Conservation (phyloP, 2,888 invertebrate species). For the Microctonus hyperodae region DNA sequence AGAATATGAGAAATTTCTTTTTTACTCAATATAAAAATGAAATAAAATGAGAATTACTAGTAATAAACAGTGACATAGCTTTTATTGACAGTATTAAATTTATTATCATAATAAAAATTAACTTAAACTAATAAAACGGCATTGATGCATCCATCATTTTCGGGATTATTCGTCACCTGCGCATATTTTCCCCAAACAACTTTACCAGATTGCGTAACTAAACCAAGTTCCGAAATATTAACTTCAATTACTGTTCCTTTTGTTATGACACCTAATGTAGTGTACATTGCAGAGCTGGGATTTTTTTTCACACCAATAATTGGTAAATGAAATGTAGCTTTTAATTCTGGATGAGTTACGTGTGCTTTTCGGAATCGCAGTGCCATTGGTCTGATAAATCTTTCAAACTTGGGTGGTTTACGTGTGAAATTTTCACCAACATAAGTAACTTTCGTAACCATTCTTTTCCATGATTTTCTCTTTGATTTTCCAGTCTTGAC, state of each 20-base stretch:
- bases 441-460: conserved; percentile 98
- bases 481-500: conserved; percentile 90
- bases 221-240: conserved; percentile 96
- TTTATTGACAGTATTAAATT: conserved; percentile 28
- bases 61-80: not conserved
- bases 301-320: conserved; percentile 99
- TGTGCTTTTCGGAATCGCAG: conserved; percentile 96
- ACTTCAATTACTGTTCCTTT: conserved; percentile 98
- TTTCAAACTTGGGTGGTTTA: conserved; percentile 98
- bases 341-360: conserved; percentile 98
- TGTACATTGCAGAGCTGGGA: conserved; percentile 97
- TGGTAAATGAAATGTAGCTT: conserved; percentile 96
- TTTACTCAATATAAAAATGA: too few species aligned
- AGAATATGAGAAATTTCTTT: too few species aligned
- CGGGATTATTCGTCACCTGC: conserved; percentile 99
- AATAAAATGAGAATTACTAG: too few species aligned
- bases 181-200: conserved; percentile 99
- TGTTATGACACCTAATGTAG: conserved; percentile 96
- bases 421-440: conserved; percentile 98
- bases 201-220: conserved; percentile 98
- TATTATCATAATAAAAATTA: conserved; percentile 25
- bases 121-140: conserved; percentile 91
- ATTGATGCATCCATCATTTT: conserved; percentile 99
- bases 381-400: conserved; percentile 98
- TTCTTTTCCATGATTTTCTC: conserved; percentile 97